These are phyloP conservation scores for Cephalopachus bancanus DNA, from an alignment of 2,797 vertebrate genomes.

Conservation along the genomic window DNA sequence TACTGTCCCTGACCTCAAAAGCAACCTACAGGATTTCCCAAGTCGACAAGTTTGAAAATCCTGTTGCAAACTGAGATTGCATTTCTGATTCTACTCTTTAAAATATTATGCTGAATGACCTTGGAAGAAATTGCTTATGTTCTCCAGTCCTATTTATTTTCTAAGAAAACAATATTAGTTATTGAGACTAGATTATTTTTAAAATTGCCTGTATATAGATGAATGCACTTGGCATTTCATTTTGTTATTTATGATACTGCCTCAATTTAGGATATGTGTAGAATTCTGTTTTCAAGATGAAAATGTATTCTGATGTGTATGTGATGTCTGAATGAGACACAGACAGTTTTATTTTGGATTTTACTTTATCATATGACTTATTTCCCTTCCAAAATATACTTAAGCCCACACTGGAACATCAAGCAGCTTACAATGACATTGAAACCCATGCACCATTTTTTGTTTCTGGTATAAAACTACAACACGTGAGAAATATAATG, in stretches of 20 bases:
- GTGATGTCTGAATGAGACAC: background rate
- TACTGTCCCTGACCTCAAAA: background rate
- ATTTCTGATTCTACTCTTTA: conserved; percentile 57
- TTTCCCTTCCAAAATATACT: background rate
- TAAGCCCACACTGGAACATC: background rate
- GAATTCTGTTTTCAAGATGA: conserved; percentile 45
- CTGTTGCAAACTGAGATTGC: conserved; percentile 46
- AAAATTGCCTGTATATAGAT: conserved; percentile 39
- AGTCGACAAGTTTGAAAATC: conserved; percentile 67
- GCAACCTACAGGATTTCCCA: background rate
- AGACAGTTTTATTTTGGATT: conserved; percentile 51
- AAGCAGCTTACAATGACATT: background rate
- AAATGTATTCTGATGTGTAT: conserved; percentile 40
- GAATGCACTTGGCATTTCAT: conserved; percentile 60
- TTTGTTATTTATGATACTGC: conserved; percentile 41
- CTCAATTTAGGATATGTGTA: conserved; percentile 23
- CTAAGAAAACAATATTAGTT: conserved; percentile 38
- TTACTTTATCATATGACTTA: background rate
- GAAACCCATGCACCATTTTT: background rate
- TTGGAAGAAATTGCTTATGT: conserved; percentile 60
- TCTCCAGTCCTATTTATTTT: conserved; percentile 56
- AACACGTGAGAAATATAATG: conserved; percentile 20
- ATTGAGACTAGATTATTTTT: conserved; percentile 25
- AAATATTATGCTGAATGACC: conserved; percentile 51
- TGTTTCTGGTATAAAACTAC: background rate